Conservation (phyloP, 2,797 vertebrate species). For the Melanotaenia nigrans region DNA sequence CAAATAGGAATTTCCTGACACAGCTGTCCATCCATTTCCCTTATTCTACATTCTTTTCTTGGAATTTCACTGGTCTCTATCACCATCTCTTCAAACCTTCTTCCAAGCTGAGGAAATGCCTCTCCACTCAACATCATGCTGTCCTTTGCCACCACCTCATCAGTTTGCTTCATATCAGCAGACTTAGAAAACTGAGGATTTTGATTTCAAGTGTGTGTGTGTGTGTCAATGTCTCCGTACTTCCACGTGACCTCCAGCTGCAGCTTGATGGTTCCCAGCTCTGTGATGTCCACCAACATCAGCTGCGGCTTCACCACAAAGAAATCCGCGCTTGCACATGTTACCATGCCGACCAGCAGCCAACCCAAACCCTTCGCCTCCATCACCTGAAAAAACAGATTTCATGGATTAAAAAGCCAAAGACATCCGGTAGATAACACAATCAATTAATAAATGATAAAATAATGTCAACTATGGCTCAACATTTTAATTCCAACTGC, state of each 20-base stretch:
- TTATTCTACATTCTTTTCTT: background rate
- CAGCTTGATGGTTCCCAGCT: conserved; percentile 97
- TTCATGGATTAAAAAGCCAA: background rate
- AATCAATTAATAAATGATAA: too few species aligned
- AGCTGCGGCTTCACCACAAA: conserved; percentile 88
- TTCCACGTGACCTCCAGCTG: conserved; percentile 95
- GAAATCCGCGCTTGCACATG: conserved; percentile 90
- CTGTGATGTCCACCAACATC: conserved; percentile 94
- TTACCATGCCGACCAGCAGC: conserved; percentile 89
- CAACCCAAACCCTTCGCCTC: conserved; percentile 93
- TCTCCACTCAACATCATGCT: background rate
- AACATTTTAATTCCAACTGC: too few species aligned
- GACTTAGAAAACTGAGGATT: background rate
- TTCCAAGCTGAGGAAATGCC: background rate
- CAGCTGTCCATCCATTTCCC: conserved; percentile 11
- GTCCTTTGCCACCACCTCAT: conserved; percentile 10
- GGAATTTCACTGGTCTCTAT: background rate
- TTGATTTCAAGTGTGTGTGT: background rate
- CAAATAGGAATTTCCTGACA: conserved; percentile 12
- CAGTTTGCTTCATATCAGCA: background rate
- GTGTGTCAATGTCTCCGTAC: conserved; percentile 77
- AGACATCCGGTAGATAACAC: background rate
- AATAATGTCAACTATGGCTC: background rate
- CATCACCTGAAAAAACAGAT: conserved; percentile 83
- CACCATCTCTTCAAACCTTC: conserved; percentile 1